phyloP scores from a whole-genome alignment of 2,888 invertebrate species.

The Netelia virgata region DNA sequence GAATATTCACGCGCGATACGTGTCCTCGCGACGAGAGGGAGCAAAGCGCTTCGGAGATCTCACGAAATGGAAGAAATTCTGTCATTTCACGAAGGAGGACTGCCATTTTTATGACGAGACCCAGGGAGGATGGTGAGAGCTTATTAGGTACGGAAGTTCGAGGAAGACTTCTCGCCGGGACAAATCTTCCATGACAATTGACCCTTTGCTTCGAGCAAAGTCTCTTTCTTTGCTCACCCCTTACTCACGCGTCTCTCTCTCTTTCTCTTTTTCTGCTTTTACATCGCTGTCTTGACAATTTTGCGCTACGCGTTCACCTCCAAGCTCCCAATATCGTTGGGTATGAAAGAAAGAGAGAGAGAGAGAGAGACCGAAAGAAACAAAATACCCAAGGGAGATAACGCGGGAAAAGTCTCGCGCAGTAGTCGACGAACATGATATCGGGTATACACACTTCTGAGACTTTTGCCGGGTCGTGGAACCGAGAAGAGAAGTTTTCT shows the following conservation, averaged over 20 bases:
- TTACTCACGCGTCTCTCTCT: too few species aligned
- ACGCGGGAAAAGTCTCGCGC: conserved; percentile 20
- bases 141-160: conserved; percentile 27
- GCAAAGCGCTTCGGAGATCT: background rate
- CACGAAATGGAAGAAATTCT: background rate
- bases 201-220: conserved; percentile 10
- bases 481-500: conserved; percentile 66
- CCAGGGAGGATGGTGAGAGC: background rate
- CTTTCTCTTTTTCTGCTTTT: background rate
- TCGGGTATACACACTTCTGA: conserved; percentile 2
- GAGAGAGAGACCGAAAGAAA: background rate
- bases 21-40: conserved; percentile 7
- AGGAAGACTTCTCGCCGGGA: conserved; percentile 4
- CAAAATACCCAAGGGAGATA: background rate
- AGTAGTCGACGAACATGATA: conserved; percentile 31
- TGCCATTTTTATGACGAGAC: too few species aligned
- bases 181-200: conserved; percentile 44
- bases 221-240: background rate
- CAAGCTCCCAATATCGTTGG: conserved; percentile 33
- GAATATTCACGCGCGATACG: conserved; percentile 43
- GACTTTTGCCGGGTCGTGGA: conserved; percentile 1
- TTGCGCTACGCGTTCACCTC: conserved; percentile 10
- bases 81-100: background rate
- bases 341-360: background rate
- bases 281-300: conserved; percentile 45